A percentile compares a stretch with the other conserved stretches of the same genome.
phyloP scores from a whole-genome alignment of 1,140 invertebrate species.

The Caenorhabditis remanei region DNA sequence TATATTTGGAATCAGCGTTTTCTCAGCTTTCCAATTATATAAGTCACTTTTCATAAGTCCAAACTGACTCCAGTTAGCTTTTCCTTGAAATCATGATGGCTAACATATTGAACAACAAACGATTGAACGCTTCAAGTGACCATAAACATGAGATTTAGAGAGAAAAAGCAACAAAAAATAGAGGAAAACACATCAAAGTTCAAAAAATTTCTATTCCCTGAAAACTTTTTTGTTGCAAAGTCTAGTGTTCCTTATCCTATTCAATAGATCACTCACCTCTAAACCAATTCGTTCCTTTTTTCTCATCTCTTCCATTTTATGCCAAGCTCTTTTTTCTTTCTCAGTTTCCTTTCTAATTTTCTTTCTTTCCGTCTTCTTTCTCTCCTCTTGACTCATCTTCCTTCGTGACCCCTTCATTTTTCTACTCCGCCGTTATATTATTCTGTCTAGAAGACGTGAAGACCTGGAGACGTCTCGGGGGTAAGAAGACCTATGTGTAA shows the following conservation, averaged over 20 bases:
- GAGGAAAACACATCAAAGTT: conserved; percentile 26
- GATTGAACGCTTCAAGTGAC: conserved; percentile 1
- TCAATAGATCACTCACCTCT: too few relatives aligned
- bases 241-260: too few relatives aligned
- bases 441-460: background rate
- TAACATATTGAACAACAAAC: background rate
- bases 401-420: background rate
- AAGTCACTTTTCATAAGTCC: too few relatives aligned
- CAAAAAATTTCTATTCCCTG: too few relatives aligned
- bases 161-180: background rate
- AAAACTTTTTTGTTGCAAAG: background rate
- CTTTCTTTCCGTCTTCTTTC: background rate
- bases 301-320: background rate
- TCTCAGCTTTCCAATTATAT: too few relatives aligned
- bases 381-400: conserved; percentile 6
- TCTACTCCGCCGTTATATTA: background rate
- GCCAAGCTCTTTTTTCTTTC: background rate
- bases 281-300: background rate
- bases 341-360: background rate
- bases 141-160: conserved; percentile 19
- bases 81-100: too few relatives aligned
- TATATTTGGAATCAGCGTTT: too few relatives aligned
- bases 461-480: background rate
- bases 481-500: background rate
- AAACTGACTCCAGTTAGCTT: too few relatives aligned